Evolutionary conservation across 2,113 vertebrate genomes (phyloP).

Genomic region (Rhadina sibilatrix): DNA sequence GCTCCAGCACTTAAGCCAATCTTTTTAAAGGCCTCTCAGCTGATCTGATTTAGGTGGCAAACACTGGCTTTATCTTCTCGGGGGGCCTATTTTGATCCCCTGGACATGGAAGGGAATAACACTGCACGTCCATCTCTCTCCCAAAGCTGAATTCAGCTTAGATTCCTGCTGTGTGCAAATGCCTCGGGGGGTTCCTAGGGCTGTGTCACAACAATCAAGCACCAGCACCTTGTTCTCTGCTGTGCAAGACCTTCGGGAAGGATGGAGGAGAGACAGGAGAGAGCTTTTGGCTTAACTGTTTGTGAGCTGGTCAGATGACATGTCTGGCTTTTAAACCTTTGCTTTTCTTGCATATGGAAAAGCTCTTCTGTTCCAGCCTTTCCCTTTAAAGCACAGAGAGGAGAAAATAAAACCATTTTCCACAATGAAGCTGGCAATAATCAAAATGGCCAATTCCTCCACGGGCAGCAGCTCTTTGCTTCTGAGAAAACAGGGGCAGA

Average conservation of each 20-base stretch:
- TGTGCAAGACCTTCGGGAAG: background rate
- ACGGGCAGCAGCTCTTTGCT: rapidly evolving
- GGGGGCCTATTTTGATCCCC: background rate
- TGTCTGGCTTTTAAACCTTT: background rate
- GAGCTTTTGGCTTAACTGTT: background rate
- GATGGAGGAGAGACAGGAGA: background rate
- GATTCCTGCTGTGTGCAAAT: background rate
- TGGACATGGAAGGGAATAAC: background rate
- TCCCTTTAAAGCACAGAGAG: background rate
- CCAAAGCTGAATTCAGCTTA: background rate
- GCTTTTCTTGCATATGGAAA: background rate
- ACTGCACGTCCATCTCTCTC: background rate
- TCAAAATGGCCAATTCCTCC: background rate
- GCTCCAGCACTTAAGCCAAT: background rate
- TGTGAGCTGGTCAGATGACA: background rate
- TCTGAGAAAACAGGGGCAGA: background rate
- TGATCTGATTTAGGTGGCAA: background rate
- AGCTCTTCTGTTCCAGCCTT: background rate
- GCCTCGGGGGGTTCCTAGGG: background rate
- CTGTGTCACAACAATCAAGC: background rate
- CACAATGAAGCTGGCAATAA: background rate
- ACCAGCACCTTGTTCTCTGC: background rate
- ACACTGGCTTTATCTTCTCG: background rate
- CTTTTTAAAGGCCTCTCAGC: background rate
- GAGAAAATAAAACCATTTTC: background rate